Evolutionary conservation across 2,797 vertebrate genomes (phyloP).

Genomic region (Cygnus olor): DNA sequence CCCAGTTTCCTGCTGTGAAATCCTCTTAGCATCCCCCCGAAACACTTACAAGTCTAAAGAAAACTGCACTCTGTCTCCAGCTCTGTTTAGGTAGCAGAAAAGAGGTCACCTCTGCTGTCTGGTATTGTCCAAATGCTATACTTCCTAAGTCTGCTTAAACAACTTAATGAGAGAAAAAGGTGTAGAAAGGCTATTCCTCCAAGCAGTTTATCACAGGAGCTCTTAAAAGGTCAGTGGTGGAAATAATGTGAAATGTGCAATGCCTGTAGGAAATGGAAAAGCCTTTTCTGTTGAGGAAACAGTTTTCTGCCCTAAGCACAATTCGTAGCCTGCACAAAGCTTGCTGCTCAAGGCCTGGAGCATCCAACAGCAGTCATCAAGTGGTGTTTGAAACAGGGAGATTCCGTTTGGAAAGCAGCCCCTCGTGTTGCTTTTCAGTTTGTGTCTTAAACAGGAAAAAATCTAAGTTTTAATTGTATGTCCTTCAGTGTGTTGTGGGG

Average conservation of each 20-base stretch:
- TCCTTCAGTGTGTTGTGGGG: background rate
- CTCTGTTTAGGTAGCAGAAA: background rate
- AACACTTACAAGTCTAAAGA: background rate
- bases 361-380: background rate
- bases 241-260: background rate
- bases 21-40: background rate
- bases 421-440: background rate
- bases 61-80: background rate
- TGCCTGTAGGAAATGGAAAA: background rate
- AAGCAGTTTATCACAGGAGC: background rate
- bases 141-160: background rate
- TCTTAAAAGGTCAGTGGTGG: background rate
- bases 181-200: background rate
- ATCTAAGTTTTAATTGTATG: background rate
- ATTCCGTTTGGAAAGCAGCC: background rate
- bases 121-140: background rate
- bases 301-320: background rate
- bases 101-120: slow-evolving; percentile 13
- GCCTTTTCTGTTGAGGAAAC: background rate
- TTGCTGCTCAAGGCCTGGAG: background rate
- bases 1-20: background rate
- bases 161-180: background rate
- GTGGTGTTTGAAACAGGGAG: background rate
- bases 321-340: background rate
- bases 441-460: background rate